These are phyloP conservation scores for Colletes collaris DNA, from an alignment of 2,888 invertebrate genomes.

Conservation along the genomic window DNA sequence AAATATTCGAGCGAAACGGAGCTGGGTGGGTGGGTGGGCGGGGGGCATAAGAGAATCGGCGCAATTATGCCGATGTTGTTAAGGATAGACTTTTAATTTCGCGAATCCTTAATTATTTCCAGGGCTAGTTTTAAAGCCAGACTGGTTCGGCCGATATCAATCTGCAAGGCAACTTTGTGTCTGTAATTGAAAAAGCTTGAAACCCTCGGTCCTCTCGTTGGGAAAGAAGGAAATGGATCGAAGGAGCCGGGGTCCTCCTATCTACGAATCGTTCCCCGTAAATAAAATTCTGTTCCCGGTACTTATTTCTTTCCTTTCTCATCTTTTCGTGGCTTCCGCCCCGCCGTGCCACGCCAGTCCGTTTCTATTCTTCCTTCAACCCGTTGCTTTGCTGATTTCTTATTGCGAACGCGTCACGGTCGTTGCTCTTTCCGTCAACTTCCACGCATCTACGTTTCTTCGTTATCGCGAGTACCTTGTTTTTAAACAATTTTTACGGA, in stretches of 20 bases:
- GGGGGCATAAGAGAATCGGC: slow-evolving; percentile 44
- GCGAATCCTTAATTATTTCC: slow-evolving; percentile 75
- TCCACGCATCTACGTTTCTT: background rate
- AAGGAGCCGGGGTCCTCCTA: slow-evolving; percentile 15
- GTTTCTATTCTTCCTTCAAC: slow-evolving; percentile 13
- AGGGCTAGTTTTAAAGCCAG: slow-evolving; percentile 70
- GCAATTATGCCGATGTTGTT: slow-evolving; percentile 42
- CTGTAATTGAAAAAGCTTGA: slow-evolving; percentile 73
- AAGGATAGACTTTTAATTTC: slow-evolving; percentile 75
- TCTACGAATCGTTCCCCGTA: slow-evolving; percentile 47
- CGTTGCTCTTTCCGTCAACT: background rate
- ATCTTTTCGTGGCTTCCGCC: slow-evolving; percentile 32
- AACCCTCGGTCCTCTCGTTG: slow-evolving; percentile 6
- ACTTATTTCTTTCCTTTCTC: slow-evolving; percentile 20
- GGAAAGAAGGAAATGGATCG: slow-evolving; percentile 27
- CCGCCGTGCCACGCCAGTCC: background rate
- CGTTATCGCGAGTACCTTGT: background rate
- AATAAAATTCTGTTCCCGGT: slow-evolving; percentile 56
- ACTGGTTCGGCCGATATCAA: slow-evolving; percentile 52
- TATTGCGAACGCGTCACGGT: slow-evolving; percentile 12
- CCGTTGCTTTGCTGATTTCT: slow-evolving; percentile 12
- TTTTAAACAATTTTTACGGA: no score
- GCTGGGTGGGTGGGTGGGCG: background rate
- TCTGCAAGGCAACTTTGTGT: slow-evolving; percentile 68
- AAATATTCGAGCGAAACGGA: slow-evolving; percentile 25